phyloP scores from a whole-genome alignment of 2,888 invertebrate genomes.

The Caenorhabditis becei region DNA sequence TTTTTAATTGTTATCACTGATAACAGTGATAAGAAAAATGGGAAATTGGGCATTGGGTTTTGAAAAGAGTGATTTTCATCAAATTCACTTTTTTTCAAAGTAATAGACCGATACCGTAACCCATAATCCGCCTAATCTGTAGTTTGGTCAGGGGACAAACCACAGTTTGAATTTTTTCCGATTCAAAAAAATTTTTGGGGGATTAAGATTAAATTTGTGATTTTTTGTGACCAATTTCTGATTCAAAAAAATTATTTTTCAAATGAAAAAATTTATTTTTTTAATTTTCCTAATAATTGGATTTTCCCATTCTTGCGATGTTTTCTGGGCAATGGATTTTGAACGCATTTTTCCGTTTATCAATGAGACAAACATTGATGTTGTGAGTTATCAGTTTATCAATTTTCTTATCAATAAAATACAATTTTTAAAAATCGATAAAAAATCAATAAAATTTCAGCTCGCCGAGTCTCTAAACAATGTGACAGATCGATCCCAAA shows the following conservation, averaged over 20 bases:
- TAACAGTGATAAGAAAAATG: not conserved
- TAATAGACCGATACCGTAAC: too few relatives aligned
- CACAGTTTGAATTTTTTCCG: not conserved
- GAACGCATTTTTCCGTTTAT: not conserved
- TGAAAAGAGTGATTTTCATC: too few relatives aligned
- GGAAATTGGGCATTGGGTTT: too few relatives aligned
- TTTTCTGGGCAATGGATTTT: too few relatives aligned
- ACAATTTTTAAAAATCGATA: too few relatives aligned
- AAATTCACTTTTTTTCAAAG: too few relatives aligned
- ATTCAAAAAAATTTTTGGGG: not conserved
- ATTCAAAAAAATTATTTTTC: too few relatives aligned
- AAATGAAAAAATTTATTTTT: not conserved
- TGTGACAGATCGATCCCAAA: not conserved
- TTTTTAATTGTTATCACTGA: not conserved
- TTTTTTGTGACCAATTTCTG: too few relatives aligned
- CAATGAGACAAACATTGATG: not conserved
- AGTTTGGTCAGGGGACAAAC: not conserved
- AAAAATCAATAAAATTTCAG: not conserved
- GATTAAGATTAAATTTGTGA: too few relatives aligned
- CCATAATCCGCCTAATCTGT: too few relatives aligned
- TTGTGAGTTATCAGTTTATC: not conserved
- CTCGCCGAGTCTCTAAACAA: not conserved
- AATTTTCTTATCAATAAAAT: not conserved
- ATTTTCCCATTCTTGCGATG: too few relatives aligned
- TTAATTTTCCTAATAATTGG: too few relatives aligned